phyloP scores from a whole-genome alignment of 35 echinoderm and acorn worm genomes.

The Stichopus chloronotus region DNA sequence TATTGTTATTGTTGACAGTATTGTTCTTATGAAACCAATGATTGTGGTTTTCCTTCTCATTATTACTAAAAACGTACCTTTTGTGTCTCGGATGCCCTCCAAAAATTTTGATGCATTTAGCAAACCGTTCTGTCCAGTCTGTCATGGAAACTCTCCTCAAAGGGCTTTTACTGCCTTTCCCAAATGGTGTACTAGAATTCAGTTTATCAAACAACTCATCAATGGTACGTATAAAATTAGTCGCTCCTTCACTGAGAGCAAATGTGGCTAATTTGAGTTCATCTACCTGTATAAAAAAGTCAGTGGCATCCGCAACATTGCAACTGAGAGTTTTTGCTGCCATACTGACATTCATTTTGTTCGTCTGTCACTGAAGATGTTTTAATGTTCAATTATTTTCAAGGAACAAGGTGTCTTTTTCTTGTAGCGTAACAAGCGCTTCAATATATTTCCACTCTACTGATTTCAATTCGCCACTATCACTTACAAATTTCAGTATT shows the following conservation, averaged over 20 bases:
- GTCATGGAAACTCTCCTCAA: neutral
- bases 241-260: neutral
- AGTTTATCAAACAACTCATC: conserved; percentile 49
- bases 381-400: conserved; percentile 25
- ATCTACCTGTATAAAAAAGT: conserved; percentile 27
- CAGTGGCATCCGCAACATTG: conserved; percentile 16
- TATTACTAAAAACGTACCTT: neutral
- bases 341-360: conserved; percentile 35
- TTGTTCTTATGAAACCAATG: conserved; percentile 15
- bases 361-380: neutral
- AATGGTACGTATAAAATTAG: conserved; percentile 23
- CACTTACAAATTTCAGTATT: neutral
- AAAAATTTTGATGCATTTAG: neutral
- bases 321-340: neutral
- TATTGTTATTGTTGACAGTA: neutral
- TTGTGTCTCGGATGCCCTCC: neutral
- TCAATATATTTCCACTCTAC: conserved; percentile 13
- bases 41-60: conserved; percentile 19
- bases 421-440: neutral
- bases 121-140: conserved; percentile 8
- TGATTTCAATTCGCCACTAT: neutral
- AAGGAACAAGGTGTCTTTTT: conserved; percentile 27
- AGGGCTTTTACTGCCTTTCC: neutral
- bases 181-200: neutral
- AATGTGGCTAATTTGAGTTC: neutral